These are phyloP conservation scores for Tubiluchus corallicola DNA, from an alignment of 2,888 invertebrate species.

Conservation along the genomic window DNA sequence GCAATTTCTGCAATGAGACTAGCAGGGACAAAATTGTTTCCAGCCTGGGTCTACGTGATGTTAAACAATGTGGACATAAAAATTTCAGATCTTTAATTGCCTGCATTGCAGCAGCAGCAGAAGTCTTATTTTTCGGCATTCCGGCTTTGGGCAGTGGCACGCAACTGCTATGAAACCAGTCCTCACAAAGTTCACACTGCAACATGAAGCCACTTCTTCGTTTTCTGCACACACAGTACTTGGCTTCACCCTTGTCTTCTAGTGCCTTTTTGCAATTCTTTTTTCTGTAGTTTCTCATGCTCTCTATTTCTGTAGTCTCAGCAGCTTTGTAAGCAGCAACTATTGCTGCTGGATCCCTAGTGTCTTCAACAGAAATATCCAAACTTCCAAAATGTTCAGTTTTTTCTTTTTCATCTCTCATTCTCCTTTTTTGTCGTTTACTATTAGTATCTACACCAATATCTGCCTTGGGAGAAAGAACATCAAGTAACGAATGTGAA, in stretches of 20 bases:
- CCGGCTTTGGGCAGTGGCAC: background rate
- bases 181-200: constrained; percentile 70
- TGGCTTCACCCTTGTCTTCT: constrained; percentile 29
- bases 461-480: no score
- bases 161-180: constrained; percentile 15
- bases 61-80: constrained; percentile 72
- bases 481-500: no score
- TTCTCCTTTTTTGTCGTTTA: no score
- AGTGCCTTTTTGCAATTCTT: constrained; percentile 32
- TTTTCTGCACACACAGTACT: constrained; percentile 22
- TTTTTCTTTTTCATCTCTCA: no score
- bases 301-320: constrained; percentile 55
- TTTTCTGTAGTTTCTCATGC: constrained; percentile 36
- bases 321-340: constrained; percentile 34
- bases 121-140: no score
- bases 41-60: constrained; percentile 64
- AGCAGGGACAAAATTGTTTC: constrained; percentile 58
- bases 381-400: no score
- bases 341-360: no score
- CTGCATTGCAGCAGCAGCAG: no score
- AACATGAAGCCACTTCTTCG: constrained; percentile 44
- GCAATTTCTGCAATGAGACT: constrained; percentile 50
- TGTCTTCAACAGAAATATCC: no score
- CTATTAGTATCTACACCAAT: no score
- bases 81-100: no score